Conservation (phyloP, 2,113 vertebrate genomes). For the Ceyx cyanopectus region DNA sequence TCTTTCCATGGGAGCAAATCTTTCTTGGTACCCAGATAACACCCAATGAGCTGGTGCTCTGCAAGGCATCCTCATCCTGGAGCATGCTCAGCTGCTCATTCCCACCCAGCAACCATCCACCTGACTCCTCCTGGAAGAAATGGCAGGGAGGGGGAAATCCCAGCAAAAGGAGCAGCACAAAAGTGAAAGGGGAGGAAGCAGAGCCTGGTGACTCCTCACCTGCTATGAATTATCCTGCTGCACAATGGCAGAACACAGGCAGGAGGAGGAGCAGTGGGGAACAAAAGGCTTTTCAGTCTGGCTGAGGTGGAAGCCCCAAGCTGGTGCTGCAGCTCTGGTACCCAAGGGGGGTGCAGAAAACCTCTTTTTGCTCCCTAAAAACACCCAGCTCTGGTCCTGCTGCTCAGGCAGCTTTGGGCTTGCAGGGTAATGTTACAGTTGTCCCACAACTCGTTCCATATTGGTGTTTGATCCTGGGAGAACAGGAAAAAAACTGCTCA, state of each 20-base stretch:
- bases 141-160: background rate
- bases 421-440: slow-evolving; percentile 43
- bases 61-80: background rate
- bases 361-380: background rate
- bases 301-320: background rate
- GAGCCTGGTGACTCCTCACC: slow-evolving; percentile 3
- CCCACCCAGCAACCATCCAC: background rate
- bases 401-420: slow-evolving; percentile 8
- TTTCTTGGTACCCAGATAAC: background rate
- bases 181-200: background rate
- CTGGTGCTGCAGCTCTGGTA: background rate
- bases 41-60: background rate
- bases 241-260: background rate
- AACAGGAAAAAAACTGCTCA: slow-evolving; percentile 30
- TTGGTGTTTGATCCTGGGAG: slow-evolving; percentile 60
- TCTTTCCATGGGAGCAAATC: background rate
- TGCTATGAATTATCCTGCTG: slow-evolving; percentile 47
- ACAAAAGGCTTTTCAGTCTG: slow-evolving; percentile 41
- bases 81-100: background rate
- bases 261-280: slow-evolving; percentile 10
- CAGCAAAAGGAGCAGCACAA: background rate
- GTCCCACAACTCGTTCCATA: slow-evolving; percentile 51
- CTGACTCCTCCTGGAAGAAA: background rate
- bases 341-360: too few relatives aligned
- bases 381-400: background rate